Percentiles rank a stretch among this genome's conserved stretches.
Conservation (phyloP, 2,113 vertebrate species). For the Procavia capensis region DNA sequence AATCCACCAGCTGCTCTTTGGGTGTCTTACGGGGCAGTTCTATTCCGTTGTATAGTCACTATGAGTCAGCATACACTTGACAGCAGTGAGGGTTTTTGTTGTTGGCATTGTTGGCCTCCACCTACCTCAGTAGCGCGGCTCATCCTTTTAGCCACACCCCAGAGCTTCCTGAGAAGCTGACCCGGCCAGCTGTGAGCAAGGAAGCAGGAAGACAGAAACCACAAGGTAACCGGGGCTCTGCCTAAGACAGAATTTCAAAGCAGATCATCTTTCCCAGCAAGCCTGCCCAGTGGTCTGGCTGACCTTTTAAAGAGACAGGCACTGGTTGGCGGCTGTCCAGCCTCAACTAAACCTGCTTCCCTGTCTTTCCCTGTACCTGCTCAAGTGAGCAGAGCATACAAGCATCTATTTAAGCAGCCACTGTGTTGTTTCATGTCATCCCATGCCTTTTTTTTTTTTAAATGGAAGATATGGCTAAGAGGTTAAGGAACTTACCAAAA, state of each 20-base stretch:
- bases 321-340: not conserved
- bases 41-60: too few relatives aligned
- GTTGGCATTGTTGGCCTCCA: not conserved
- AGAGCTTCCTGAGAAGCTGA: not conserved
- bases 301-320: conserved; percentile 81
- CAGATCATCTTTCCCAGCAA: conserved; percentile 87
- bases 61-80: too few relatives aligned
- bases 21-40: too few relatives aligned
- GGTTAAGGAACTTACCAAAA: conserved; percentile 29
- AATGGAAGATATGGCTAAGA: conserved; percentile 4
- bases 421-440: not conserved
- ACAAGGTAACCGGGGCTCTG: conserved; percentile 65
- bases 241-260: conserved; percentile 84
- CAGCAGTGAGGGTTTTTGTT: too few relatives aligned
- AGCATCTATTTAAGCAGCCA: not conserved
- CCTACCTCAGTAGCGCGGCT: conserved; percentile 5
- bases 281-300: conserved; percentile 76
- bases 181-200: conserved; percentile 19
- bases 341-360: not conserved
- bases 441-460: not conserved
- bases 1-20: too few relatives aligned
- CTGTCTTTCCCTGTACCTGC: not conserved
- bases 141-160: not conserved
- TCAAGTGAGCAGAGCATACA: not conserved
- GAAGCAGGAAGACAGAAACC: conserved; percentile 33